Evolutionary conservation across 1,140 invertebrate genomes (phyloP).

Genomic region (Rhopalosiphum maidis): DNA sequence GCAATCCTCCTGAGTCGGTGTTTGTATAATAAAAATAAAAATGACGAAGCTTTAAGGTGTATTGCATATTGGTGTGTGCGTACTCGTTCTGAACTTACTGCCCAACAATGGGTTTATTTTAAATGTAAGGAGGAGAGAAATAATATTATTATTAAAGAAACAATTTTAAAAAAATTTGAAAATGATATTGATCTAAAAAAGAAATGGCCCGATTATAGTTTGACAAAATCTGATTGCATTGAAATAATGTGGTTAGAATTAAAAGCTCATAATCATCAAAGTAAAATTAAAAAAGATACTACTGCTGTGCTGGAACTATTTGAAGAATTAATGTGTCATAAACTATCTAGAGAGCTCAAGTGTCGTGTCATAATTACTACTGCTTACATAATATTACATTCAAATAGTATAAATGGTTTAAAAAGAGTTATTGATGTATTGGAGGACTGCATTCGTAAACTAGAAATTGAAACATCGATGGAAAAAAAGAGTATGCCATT

Average conservation of each 20-base stretch:
- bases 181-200: slow-evolving; percentile 1
- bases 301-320: slow-evolving; percentile 30
- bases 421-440: slow-evolving; percentile 34
- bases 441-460: slow-evolving; percentile 14
- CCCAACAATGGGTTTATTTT: slow-evolving; percentile 50
- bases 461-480: slow-evolving; percentile 31
- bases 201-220: slow-evolving; percentile 4
- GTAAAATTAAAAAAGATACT: slow-evolving; percentile 36
- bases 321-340: slow-evolving; percentile 23
- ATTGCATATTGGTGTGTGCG: slow-evolving; percentile 39
- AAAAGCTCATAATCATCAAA: slow-evolving; percentile 44
- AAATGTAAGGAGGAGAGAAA: slow-evolving; percentile 50
- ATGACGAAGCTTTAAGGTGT: slow-evolving; percentile 39
- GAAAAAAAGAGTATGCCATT: slow-evolving; percentile 9
- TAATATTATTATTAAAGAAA: slow-evolving; percentile 20
- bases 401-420: slow-evolving; percentile 33
- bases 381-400: slow-evolving; percentile 48
- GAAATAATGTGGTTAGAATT: slow-evolving; percentile 55
- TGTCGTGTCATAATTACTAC: slow-evolving; percentile 38
- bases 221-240: slow-evolving; percentile 28
- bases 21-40: slow-evolving; percentile 39
- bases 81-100: slow-evolving; percentile 42
- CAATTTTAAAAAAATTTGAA: slow-evolving; percentile 38
- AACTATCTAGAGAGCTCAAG: slow-evolving; percentile 29
- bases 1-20: slow-evolving; percentile 40